phyloP scores from a whole-genome alignment of 2,797 vertebrate genomes.

The Argya squamiceps region DNA sequence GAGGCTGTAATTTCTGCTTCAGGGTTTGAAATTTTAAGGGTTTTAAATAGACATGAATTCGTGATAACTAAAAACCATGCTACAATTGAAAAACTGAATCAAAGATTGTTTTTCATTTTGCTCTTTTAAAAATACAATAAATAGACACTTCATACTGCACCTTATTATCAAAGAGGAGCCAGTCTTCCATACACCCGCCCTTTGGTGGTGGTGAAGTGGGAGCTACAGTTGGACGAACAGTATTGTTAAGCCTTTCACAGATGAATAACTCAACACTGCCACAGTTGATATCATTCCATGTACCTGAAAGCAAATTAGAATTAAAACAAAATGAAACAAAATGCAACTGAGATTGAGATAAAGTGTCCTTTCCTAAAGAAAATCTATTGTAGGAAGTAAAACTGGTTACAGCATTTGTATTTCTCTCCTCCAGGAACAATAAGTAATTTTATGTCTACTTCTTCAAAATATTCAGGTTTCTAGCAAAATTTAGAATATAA shows the following conservation, averaged over 20 bases:
- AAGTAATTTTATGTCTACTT: background rate
- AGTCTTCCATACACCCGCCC: conserved; percentile 87
- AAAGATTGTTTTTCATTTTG: background rate
- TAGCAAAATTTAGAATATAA: background rate
- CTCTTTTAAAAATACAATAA: background rate
- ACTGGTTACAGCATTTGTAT: background rate
- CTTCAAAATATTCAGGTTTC: background rate
- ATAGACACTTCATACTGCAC: conserved; percentile 64
- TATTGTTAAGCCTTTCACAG: conserved; percentile 85
- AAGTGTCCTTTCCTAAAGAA: background rate
- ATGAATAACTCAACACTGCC: conserved; percentile 84
- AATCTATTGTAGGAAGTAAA: background rate
- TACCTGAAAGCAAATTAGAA: conserved; percentile 67
- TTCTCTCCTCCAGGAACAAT: background rate
- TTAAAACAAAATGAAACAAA: background rate
- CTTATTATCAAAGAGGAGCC: conserved; percentile 84
- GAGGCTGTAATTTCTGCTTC: background rate
- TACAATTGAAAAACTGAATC: background rate
- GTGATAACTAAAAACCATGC: background rate
- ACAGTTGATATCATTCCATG: conserved; percentile 96
- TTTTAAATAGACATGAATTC: background rate
- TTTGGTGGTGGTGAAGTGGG: conserved; percentile 74
- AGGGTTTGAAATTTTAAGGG: background rate
- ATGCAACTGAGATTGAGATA: background rate
- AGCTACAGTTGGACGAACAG: conserved; percentile 76